phyloP scores from a whole-genome alignment of 2,888 invertebrate genomes.

The Tipula confusa region DNA sequence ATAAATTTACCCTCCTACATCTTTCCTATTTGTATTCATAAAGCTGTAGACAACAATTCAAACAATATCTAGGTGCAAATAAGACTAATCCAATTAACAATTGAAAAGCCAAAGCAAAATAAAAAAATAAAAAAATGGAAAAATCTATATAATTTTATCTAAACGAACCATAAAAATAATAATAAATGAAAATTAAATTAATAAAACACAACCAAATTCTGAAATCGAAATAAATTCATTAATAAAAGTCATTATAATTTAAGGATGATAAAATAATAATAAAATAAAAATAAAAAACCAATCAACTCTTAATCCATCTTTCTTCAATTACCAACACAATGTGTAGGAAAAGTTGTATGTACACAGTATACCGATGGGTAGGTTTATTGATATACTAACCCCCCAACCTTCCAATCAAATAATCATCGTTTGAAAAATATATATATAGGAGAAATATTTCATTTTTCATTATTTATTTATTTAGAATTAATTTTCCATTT shows the following conservation, averaged over 20 bases:
- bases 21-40: not conserved
- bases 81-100: slow-evolving; percentile 9
- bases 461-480: slow-evolving; percentile 20
- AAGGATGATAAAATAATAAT: not conserved
- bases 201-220: not conserved
- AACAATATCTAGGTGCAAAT: slow-evolving; percentile 14
- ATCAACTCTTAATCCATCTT: slow-evolving; percentile 20
- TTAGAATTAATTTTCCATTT: slow-evolving; percentile 14
- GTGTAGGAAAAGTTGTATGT: not conserved
- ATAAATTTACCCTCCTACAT: not conserved
- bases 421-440: not conserved
- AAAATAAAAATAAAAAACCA: not conserved
- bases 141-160: not conserved
- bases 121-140: too few species aligned
- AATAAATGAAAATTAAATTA: slow-evolving; percentile 25
- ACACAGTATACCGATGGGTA: not conserved
- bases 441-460: not conserved
- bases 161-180: slow-evolving; percentile 8
- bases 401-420: not conserved
- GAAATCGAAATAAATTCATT: not conserved
- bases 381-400: not conserved
- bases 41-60: not conserved
- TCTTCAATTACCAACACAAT: not conserved
- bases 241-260: slow-evolving; percentile 25
- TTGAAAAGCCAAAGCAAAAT: not conserved